Percentiles rank a stretch among this genome's conserved stretches.
Conservation (phyloP, 2,797 vertebrate genomes). For the Coilia nasus region DNA sequence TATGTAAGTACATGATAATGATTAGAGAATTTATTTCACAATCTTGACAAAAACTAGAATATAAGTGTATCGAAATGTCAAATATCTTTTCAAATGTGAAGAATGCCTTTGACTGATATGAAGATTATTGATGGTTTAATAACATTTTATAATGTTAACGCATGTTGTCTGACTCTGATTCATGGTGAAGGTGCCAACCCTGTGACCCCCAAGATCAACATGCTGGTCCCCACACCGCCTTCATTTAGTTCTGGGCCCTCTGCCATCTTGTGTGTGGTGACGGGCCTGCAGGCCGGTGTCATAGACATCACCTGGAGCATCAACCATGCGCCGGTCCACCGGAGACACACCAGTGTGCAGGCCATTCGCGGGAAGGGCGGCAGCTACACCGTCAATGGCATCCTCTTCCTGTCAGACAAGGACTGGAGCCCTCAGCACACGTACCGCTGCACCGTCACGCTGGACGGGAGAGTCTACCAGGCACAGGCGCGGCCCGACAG, state of each 20-base stretch:
- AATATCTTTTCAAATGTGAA: too few species aligned
- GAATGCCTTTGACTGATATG: too few species aligned
- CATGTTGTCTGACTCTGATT: not conserved
- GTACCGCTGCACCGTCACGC: constrained; percentile 51
- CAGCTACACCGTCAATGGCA: constrained; percentile 47
- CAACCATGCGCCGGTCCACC: constrained; percentile 29
- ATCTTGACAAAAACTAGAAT: not conserved
- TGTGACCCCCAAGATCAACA: constrained; percentile 38
- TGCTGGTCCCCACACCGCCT: constrained; percentile 37
- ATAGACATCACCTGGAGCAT: constrained; percentile 52
- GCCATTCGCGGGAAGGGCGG: constrained; percentile 39
- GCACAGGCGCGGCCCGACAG: constrained; percentile 17
- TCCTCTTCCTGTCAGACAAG: constrained; percentile 36
- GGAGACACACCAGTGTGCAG: constrained; percentile 26
- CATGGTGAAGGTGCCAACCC: constrained; percentile 8
- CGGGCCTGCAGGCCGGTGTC: constrained; percentile 36
- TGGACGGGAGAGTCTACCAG: constrained; percentile 33
- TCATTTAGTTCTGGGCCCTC: not conserved
- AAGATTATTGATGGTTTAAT: too few species aligned
- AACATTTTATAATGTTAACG: not conserved
- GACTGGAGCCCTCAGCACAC: constrained; percentile 38
- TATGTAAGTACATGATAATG: too few species aligned
- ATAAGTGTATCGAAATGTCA: too few species aligned
- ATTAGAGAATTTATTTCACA: too few species aligned
- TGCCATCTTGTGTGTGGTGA: constrained; percentile 51